phyloP scores from a whole-genome alignment of 2,113 vertebrate genomes.

The Paracanthobrama guichenoti region DNA sequence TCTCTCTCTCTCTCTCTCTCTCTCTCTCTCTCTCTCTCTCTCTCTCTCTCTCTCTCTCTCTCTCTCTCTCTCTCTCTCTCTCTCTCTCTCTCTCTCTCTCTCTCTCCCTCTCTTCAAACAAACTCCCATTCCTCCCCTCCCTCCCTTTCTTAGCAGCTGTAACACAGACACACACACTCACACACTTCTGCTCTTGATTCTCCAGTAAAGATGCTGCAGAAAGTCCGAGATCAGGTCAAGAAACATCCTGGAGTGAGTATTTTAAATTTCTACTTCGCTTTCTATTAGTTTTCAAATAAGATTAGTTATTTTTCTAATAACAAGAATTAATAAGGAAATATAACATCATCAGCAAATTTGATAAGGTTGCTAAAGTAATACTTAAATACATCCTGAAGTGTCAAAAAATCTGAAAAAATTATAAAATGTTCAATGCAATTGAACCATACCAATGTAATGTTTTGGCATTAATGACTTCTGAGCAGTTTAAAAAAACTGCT shows the following conservation, averaged over 20 bases:
- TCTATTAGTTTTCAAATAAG: background rate
- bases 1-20: background rate
- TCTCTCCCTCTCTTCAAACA: background rate
- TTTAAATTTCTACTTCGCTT: background rate
- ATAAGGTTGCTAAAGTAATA: background rate
- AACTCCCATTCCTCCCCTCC: background rate
- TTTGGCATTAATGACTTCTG: background rate
- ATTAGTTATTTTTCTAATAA: background rate
- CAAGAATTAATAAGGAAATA: background rate
- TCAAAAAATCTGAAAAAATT: background rate
- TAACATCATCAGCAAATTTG: background rate
- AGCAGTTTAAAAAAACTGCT: background rate
- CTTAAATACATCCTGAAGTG: background rate
- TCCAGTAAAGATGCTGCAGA: conserved; percentile 34
- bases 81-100: conserved; percentile 3
- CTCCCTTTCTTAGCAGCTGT: background rate
- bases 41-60: background rate
- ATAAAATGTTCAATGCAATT: background rate
- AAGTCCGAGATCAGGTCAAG: conserved; percentile 29
- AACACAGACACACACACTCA: background rate
- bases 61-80: no score
- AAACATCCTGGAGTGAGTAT: conserved; percentile 56
- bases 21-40: background rate
- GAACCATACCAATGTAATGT: no score
- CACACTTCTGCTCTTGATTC: background rate